Conservation (phyloP, 2,888 invertebrate genomes). For the Eutolmus rufibarbis region DNA sequence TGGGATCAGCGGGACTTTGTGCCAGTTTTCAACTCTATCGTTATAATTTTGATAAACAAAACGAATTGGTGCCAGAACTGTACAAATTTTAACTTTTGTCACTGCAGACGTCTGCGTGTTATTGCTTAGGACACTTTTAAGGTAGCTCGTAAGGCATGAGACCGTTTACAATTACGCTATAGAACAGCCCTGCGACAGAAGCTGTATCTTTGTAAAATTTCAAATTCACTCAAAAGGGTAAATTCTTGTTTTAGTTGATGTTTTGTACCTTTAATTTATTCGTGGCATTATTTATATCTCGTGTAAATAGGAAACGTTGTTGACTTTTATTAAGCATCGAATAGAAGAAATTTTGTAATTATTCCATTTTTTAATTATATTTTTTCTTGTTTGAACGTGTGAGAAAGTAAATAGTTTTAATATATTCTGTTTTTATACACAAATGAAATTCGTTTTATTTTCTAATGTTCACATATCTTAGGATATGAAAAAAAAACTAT, state of each 20-base stretch:
- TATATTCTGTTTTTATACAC: constrained; percentile 34
- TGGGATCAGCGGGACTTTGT: constrained; percentile 3
- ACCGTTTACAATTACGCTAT: not conserved
- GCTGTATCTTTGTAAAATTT: not conserved
- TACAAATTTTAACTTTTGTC: constrained; percentile 29
- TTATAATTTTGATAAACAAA: not conserved
- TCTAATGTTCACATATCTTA: not conserved
- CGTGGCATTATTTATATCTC: constrained; percentile 34
- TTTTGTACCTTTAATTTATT: constrained; percentile 38
- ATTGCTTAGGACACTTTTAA: not conserved
- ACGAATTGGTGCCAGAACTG: constrained; percentile 38
- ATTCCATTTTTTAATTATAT: constrained; percentile 8
- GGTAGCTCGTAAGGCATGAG: not conserved
- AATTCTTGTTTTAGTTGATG: constrained; percentile 29
- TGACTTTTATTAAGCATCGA: constrained; percentile 28
- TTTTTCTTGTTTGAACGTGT: constrained; percentile 22
- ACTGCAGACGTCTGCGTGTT: not conserved
- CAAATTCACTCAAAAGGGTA: not conserved
- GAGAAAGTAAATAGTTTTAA: constrained; percentile 36
- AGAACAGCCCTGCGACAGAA: not conserved
- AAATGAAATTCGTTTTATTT: not conserved
- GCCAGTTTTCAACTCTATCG: constrained; percentile 29
- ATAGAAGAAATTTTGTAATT: constrained; percentile 20
- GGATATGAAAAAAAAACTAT: too few relatives aligned
- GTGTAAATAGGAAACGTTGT: constrained; percentile 37